These are phyloP conservation scores for Galemys pyrenaicus DNA, from an alignment of 2,113 vertebrate species.

Conservation along the genomic window DNA sequence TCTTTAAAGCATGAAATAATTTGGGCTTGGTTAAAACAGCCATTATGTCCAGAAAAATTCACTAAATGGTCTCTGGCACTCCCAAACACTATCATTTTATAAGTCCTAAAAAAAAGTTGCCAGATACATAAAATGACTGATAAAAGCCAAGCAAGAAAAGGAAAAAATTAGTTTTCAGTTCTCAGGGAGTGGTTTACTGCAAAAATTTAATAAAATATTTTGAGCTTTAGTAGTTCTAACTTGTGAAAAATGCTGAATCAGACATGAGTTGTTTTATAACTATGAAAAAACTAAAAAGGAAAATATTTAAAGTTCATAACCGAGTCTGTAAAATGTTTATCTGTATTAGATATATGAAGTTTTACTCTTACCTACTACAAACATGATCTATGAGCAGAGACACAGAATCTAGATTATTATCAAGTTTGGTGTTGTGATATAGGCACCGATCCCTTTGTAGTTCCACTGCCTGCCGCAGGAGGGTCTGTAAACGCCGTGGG, in stretches of 20 bases:
- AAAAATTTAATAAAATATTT: too few relatives aligned
- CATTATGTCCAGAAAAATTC: background rate
- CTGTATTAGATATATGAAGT: background rate
- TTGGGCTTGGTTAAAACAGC: background rate
- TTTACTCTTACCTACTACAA: slow-evolving; percentile 93
- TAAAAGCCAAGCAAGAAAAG: background rate
- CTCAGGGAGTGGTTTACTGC: background rate
- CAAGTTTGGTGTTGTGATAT: slow-evolving; percentile 97
- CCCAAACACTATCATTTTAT: background rate
- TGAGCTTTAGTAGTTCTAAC: background rate
- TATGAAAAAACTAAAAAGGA: background rate
- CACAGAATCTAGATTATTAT: slow-evolving; percentile 94
- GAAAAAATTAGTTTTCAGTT: background rate
- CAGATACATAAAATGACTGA: slow-evolving; percentile 3
- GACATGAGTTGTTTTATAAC: background rate
- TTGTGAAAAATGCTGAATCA: background rate
- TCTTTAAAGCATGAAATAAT: background rate
- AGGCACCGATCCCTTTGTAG: slow-evolving; percentile 97
- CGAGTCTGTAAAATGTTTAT: background rate
- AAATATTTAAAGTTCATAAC: slow-evolving; percentile 11
- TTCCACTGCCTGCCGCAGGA: slow-evolving; percentile 96
- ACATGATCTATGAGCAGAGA: slow-evolving; percentile 97
- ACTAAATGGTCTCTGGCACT: background rate
- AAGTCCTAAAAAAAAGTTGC: background rate
- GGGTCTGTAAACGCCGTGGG: slow-evolving; percentile 94